Conservation (phyloP, 2,888 invertebrate species). For the Conus canariensis region DNA sequence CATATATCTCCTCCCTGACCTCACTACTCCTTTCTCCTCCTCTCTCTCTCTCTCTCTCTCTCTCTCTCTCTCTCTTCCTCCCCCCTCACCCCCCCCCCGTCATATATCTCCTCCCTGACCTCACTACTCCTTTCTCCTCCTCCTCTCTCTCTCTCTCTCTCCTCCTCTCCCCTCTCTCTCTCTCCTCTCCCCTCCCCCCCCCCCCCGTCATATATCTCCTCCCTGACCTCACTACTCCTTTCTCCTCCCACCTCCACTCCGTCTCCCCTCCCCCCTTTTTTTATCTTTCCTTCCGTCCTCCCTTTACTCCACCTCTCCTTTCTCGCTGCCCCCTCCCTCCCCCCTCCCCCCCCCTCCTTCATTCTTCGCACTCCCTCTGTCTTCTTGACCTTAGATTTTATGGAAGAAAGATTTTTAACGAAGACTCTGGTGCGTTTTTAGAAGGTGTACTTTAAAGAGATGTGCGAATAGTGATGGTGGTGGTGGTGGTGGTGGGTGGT, state of each 20-base stretch:
- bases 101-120: too few relatives aligned
- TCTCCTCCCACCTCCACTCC: background rate
- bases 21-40: background rate
- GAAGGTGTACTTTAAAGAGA: too few relatives aligned
- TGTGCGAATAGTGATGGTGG: too few relatives aligned
- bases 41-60: background rate
- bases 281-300: background rate
- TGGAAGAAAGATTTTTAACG: too few relatives aligned
- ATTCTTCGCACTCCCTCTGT: too few relatives aligned
- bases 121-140: too few relatives aligned
- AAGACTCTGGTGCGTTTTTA: too few relatives aligned
- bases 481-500: too few relatives aligned
- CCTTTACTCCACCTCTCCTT: background rate
- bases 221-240: background rate
- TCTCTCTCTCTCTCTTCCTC: background rate
- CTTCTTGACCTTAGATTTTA: too few relatives aligned
- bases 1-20: background rate
- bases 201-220: background rate
- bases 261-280: background rate
- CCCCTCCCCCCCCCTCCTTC: too few relatives aligned
- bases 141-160: too few relatives aligned
- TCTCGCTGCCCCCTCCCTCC: too few relatives aligned
- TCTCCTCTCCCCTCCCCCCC: background rate
- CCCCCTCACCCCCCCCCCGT: background rate
- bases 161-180: background rate